Percentiles rank a stretch among this genome's conserved stretches.
phyloP scores from a whole-genome alignment of 2,797 vertebrate genomes.

The Gallinago solitaria region DNA sequence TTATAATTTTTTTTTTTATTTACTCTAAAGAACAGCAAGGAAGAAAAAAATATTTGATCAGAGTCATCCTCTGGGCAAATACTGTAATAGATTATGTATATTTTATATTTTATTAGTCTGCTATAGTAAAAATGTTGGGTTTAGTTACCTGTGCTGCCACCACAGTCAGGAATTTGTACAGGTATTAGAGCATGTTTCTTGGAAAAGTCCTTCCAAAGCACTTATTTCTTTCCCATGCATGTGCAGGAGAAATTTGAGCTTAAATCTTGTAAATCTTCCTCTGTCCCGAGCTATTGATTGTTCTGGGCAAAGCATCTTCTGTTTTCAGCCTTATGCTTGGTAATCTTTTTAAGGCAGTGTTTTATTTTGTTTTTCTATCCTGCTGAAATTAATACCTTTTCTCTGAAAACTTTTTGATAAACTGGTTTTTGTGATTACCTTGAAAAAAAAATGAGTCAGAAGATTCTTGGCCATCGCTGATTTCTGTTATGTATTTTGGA shows the following conservation, averaged over 20 bases:
- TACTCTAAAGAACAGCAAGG: not conserved
- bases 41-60: not conserved
- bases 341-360: not conserved
- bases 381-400: constrained; percentile 1
- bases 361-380: not conserved
- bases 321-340: not conserved
- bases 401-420: not conserved
- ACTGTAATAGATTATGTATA: not conserved
- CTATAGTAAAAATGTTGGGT: not conserved
- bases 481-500: not conserved
- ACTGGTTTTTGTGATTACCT: not conserved
- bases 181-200: not conserved
- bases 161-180: not conserved
- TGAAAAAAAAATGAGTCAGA: not conserved
- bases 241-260: not conserved
- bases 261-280: not conserved
- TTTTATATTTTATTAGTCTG: not conserved
- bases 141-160: not conserved
- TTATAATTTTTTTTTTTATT: not conserved
- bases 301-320: not conserved
- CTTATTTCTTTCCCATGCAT: not conserved
- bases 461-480: not conserved
- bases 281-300: not conserved
- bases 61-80: not conserved
- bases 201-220: not conserved